A percentile compares a stretch with the other conserved stretches of the same genome.
Conservation (phyloP, 2,888 invertebrate genomes). For the Fissipunctia ypsillon region DNA sequence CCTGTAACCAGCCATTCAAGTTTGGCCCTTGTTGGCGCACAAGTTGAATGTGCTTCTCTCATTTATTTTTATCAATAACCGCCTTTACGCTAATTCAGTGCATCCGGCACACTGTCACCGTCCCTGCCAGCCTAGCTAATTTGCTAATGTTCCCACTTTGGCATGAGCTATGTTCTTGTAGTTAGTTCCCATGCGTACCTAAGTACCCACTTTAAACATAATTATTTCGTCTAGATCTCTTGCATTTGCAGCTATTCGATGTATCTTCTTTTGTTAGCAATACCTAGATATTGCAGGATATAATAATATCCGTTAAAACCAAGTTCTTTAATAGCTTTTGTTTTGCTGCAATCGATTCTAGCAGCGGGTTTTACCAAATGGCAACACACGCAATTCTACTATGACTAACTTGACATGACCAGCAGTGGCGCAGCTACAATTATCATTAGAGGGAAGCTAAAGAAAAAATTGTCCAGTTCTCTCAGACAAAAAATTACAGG, state of each 20-base stretch:
- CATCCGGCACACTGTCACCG: not conserved
- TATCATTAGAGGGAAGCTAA: no score
- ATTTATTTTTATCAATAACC: constrained; percentile 13
- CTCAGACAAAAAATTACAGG: no score
- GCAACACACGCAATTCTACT: constrained; percentile 1
- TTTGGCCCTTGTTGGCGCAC: not conserved
- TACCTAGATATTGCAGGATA: constrained; percentile 4
- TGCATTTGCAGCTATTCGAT: not conserved
- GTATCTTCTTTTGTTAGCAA: not conserved
- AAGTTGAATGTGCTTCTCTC: not conserved
- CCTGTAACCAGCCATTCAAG: no score
- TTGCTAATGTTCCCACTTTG: constrained; percentile 22
- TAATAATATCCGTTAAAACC: constrained; percentile 14
- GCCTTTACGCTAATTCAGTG: constrained; percentile 11
- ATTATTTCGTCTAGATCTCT: not conserved
- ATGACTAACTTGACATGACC: constrained; percentile 3
- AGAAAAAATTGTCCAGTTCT: no score
- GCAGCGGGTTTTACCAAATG: constrained; percentile 48
- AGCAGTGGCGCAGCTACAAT: no score
- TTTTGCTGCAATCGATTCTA: constrained; percentile 29
- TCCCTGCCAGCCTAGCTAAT: constrained; percentile 10
- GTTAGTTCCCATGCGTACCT: constrained; percentile 1
- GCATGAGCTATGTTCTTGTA: constrained; percentile 7
- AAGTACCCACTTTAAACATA: constrained; percentile 11
- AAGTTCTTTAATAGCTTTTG: not conserved